A percentile compares a stretch with the other conserved stretches of the same genome.
Evolutionary conservation across 2,888 invertebrate genomes (phyloP).

Genomic region (Asteroscopus sphinx): DNA sequence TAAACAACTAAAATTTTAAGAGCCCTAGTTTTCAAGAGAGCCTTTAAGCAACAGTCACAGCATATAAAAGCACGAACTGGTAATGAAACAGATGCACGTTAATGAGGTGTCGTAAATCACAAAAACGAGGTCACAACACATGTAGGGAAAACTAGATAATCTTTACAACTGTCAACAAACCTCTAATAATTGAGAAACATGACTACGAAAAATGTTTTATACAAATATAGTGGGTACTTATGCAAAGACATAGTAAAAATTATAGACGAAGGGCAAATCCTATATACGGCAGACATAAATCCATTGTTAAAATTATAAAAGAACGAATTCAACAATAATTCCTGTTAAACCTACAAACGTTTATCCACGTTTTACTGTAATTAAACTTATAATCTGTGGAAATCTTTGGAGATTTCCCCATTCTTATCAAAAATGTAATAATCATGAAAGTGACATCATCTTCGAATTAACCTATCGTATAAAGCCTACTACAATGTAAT

Average conservation of each 20-base stretch:
- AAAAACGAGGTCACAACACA: slow-evolving; percentile 45
- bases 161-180: slow-evolving; percentile 48
- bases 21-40: too few relatives aligned
- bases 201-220: slow-evolving; percentile 33
- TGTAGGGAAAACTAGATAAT: slow-evolving; percentile 53
- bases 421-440: slow-evolving; percentile 38
- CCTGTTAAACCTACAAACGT: slow-evolving; percentile 19
- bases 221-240: too few relatives aligned
- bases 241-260: slow-evolving; percentile 1
- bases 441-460: slow-evolving; percentile 47
- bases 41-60: too few relatives aligned
- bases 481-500: neutral
- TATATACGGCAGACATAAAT: too few relatives aligned
- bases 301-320: too few relatives aligned
- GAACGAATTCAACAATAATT: slow-evolving; percentile 38
- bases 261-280: too few relatives aligned
- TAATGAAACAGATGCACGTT: slow-evolving; percentile 59
- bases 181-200: slow-evolving; percentile 34
- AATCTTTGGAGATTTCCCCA: slow-evolving; percentile 23
- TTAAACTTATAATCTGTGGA: slow-evolving; percentile 19
- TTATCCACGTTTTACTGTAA: slow-evolving; percentile 22
- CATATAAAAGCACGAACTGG: too few relatives aligned
- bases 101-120: slow-evolving; percentile 58
- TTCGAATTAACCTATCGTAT: slow-evolving; percentile 25
- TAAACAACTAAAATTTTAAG: too few relatives aligned